Conservation (phyloP, 2,797 vertebrate genomes). For the Eulemur rubriventer region DNA sequence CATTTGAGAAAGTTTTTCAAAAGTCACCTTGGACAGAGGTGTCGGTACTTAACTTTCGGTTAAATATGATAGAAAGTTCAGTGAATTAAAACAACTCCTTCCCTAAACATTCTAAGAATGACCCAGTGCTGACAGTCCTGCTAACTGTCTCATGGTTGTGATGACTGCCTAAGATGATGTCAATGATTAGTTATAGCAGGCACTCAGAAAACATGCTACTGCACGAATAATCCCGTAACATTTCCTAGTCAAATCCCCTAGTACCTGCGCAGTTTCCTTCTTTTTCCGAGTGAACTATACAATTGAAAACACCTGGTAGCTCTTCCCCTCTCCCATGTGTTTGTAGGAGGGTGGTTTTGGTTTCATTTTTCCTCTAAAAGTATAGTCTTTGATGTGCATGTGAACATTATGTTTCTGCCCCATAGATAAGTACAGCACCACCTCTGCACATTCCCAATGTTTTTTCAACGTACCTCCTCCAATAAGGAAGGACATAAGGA, state of each 20-base stretch:
- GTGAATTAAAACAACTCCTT: background rate
- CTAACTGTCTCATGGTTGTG: accelerated
- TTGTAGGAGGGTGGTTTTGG: background rate
- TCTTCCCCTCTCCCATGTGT: accelerated
- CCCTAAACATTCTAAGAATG: background rate
- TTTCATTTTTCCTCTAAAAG: background rate
- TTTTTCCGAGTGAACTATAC: accelerated
- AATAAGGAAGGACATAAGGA: background rate
- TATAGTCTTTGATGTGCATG: background rate
- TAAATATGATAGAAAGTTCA: background rate
- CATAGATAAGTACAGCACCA: background rate
- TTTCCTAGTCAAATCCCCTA: background rate
- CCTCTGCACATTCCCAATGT: background rate
- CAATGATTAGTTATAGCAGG: accelerated
- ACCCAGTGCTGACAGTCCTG: accelerated
- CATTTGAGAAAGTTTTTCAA: background rate
- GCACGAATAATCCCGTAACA: accelerated
- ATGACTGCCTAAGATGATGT: accelerated
- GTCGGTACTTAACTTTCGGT: background rate
- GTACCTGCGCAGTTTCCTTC: background rate
- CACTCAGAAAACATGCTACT: accelerated
- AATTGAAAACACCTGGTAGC: background rate
- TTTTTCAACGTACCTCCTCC: background rate
- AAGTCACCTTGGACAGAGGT: background rate
- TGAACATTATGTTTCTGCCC: background rate